phyloP scores from a whole-genome alignment of 1,140 invertebrate genomes.

The Saccostrea echinata region DNA sequence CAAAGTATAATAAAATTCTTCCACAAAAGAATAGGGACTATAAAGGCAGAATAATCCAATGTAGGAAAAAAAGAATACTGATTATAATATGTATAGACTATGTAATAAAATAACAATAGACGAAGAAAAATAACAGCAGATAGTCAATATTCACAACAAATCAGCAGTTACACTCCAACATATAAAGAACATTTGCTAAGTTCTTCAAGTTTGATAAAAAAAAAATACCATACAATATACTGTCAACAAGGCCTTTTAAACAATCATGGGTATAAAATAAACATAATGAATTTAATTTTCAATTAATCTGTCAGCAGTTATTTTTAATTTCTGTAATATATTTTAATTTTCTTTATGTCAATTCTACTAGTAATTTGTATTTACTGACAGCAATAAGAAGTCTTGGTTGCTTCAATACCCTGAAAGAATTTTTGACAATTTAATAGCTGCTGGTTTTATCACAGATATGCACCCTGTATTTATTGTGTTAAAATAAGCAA shows the following conservation, averaged over 20 bases:
- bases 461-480: background rate
- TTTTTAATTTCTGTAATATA: too few relatives aligned
- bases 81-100: constrained; percentile 17
- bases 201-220: background rate
- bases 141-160: background rate
- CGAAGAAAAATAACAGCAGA: background rate
- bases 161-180: background rate
- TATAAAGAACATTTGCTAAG: background rate
- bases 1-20: background rate
- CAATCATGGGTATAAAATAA: background rate
- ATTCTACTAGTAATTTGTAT: background rate
- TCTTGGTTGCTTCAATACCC: background rate
- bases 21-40: background rate
- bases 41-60: background rate
- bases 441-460: background rate
- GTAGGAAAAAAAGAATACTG: constrained; percentile 9
- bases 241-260: background rate
- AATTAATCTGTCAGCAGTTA: background rate
- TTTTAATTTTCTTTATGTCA: too few relatives aligned
- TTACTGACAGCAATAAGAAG: background rate
- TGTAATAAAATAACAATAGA: background rate
- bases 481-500: background rate
- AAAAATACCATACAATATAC: background rate
- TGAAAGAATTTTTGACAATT: background rate
- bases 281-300: background rate